A percentile compares a stretch with the other conserved stretches of the same genome.
Evolutionary conservation across 2,113 vertebrate genomes (phyloP).

Genomic region (Callipepla californica): DNA sequence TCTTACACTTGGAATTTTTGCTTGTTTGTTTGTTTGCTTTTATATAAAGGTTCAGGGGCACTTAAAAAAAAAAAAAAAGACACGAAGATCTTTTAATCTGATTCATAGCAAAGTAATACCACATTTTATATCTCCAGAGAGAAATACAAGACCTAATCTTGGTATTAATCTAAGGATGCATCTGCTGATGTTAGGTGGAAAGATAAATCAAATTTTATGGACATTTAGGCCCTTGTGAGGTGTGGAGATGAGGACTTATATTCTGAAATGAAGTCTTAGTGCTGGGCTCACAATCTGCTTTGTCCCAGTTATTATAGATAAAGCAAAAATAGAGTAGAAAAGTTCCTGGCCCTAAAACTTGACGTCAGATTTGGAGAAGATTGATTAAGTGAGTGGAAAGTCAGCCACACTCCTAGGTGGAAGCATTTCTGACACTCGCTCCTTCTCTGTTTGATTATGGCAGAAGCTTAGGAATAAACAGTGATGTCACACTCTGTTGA

Average conservation of each 20-base stretch:
- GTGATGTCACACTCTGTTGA: neutral
- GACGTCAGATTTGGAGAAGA: neutral
- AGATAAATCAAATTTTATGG: neutral
- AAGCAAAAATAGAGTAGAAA: neutral
- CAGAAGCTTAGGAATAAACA: neutral
- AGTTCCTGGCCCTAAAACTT: neutral
- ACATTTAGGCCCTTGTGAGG: neutral
- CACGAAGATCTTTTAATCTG: neutral
- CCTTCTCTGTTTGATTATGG: neutral
- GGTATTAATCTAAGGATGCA: neutral
- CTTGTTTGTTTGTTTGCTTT: neutral
- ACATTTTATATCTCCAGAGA: neutral
- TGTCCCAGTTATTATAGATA: neutral
- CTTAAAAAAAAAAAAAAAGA: too few relatives aligned
- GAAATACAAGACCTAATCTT: neutral
- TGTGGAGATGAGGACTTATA: neutral
- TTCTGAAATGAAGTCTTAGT: neutral
- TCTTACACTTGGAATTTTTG: neutral
- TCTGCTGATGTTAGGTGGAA: neutral
- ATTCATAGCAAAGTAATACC: neutral
- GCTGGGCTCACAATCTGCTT: neutral
- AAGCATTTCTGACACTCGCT: neutral
- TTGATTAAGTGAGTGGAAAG: neutral
- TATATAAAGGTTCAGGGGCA: neutral
- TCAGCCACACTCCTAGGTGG: neutral